Base-by-base conservation (phyloP, 2,797 vertebrate genomes). In the Chaetophractus vellerosus region DNA sequence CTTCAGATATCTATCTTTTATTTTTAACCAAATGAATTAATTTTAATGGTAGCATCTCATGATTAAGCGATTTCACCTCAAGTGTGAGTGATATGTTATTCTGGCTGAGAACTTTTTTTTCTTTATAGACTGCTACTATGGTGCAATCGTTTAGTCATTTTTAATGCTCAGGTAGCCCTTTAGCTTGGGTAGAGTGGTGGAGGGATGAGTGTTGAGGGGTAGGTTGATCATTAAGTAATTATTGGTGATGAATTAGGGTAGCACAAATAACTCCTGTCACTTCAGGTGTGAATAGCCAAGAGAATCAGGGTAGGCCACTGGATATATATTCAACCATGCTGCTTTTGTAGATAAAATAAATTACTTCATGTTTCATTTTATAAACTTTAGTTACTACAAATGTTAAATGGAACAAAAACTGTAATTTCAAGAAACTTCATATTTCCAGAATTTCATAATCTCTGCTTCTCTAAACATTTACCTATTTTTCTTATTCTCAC, bases 401-500 rank as follows among this genome's bases (percentile, higher is more conserved):
- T 38, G 23, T 94, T 79, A 79, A 75, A 80, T 84, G 10, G 31
- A 88, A 93, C 45, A 83, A 78, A 92, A 75, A 71, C 55, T 84
- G 36, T 76, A 55, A 28, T 36, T 21, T 68, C 18, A 87, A 90
- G 71, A 79, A 88, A 87, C 3, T 79, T 75, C 21, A 2, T 69
- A 74, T 88, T 86, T 64, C 33, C 52, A 45, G 38, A 83, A 85
- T 23, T 48, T 33, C 68, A 0, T 84, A 78, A 78, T 86, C 28
- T 80, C 7, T 94, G 9, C 57, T 74, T 59, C 8, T 96, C 55
- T 92, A 79, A 92, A 41, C 90, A 81, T 90, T 95, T 90, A 64
- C 31, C 7, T 71, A 6, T 75, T 75, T 72, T 64, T 45, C 36
- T 83, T 75, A 36, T 63, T 90, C 52, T 96, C 71, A 57, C 52